Conservation (phyloP, 2,888 invertebrate species). For the Pediacus dermestoides region DNA sequence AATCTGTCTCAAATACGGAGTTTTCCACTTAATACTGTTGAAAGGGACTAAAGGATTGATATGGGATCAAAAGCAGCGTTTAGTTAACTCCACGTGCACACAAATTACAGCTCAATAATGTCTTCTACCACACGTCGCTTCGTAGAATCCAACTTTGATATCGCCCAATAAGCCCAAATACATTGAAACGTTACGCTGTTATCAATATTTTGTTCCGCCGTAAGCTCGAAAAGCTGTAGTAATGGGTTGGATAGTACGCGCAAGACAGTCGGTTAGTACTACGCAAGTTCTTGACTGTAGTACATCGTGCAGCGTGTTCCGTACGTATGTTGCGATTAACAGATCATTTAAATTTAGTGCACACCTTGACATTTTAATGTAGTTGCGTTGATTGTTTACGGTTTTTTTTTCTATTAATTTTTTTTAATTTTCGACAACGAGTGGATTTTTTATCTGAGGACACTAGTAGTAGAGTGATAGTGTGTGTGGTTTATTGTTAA, state of each 20-base stretch:
- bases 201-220: constrained; percentile 36
- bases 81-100: constrained; percentile 36
- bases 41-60: constrained; percentile 40
- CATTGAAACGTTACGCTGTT: constrained; percentile 5
- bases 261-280: constrained; percentile 32
- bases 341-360: constrained; percentile 21
- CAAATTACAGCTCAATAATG: constrained; percentile 37
- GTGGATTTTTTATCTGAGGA: no score
- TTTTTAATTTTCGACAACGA: no score
- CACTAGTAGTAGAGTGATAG: no score
- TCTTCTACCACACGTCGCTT: constrained; percentile 39
- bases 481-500: no score
- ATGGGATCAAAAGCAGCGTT: constrained; percentile 19
- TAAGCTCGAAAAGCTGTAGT: constrained; percentile 40
- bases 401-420: constrained; percentile 24
- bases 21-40: constrained; percentile 41
- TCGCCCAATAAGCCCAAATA: not conserved
- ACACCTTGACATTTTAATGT: constrained; percentile 21
- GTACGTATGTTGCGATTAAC: constrained; percentile 21
- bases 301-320: constrained; percentile 20
- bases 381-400: constrained; percentile 11
- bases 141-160: constrained; percentile 37
- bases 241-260: constrained; percentile 16
- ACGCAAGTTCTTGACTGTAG: constrained; percentile 30
- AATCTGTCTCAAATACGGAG: constrained; percentile 38